A percentile compares a stretch with the other conserved stretches of the same genome.
phyloP scores from a whole-genome alignment of 2,888 invertebrate genomes.

The Toxonevra muliebris region DNA sequence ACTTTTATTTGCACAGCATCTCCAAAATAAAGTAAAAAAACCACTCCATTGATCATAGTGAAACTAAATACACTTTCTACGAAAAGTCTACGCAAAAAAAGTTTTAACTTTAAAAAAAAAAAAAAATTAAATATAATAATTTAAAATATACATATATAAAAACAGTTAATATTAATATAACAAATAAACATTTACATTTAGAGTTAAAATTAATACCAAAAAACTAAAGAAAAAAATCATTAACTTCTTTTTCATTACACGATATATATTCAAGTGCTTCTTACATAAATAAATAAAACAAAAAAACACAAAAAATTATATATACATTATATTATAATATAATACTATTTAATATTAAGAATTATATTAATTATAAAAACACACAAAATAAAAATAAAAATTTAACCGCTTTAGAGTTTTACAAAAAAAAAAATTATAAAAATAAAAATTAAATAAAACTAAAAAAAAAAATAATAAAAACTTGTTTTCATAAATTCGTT shows the following conservation, averaged over 20 bases:
- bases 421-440: constrained; percentile 41
- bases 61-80: background rate
- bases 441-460: constrained; percentile 34
- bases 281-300: constrained; percentile 60
- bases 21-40: constrained; percentile 13
- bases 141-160: background rate
- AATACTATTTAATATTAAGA: constrained; percentile 27
- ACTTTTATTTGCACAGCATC: background rate
- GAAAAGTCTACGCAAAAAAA: background rate
- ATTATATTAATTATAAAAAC: constrained; percentile 33
- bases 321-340: constrained; percentile 11
- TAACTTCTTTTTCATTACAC: constrained; percentile 61
- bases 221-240: constrained; percentile 42
- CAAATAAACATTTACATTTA: constrained; percentile 21
- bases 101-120: constrained; percentile 4
- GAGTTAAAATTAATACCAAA: constrained; percentile 29
- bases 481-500: constrained; percentile 21
- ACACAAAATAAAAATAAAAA: too few relatives aligned
- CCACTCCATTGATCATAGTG: background rate
- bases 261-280: constrained; percentile 66
- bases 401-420: constrained; percentile 52
- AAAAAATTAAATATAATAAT: constrained; percentile 18
- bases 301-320: constrained; percentile 10
- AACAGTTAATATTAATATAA: constrained; percentile 20
- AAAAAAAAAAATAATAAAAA: constrained; percentile 16